Evolutionary conservation across 2,888 invertebrate genomes (phyloP).

Genomic region (Drosophila ustulata): DNA sequence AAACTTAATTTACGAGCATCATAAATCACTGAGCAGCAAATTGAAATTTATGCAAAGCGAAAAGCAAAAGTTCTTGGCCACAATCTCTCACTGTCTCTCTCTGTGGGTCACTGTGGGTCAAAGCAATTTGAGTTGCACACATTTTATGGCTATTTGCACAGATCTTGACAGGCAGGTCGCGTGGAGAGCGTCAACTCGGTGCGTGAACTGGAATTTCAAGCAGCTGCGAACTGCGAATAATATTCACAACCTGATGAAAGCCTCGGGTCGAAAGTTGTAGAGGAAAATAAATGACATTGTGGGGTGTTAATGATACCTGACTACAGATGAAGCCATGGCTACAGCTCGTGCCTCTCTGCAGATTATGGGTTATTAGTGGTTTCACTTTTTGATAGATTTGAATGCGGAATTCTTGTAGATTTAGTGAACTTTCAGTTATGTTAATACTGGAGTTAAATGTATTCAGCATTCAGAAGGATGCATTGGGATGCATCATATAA

Average conservation of each 20-base stretch:
- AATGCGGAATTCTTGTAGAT: constrained; percentile 22
- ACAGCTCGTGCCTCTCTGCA: constrained; percentile 36
- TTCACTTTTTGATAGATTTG: constrained; percentile 61
- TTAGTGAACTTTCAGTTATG: constrained; percentile 60
- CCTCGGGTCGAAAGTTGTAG: constrained; percentile 46
- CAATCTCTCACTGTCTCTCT: constrained; percentile 36
- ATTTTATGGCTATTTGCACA: constrained; percentile 65
- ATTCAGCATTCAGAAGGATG: constrained; percentile 54
- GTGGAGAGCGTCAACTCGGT: constrained; percentile 47
- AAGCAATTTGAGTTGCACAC: constrained; percentile 58
- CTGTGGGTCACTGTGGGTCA: constrained; percentile 59
- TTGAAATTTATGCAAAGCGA: constrained; percentile 40
- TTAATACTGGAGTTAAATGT: constrained; percentile 39
- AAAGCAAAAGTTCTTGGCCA: constrained; percentile 69
- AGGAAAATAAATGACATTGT: constrained; percentile 61
- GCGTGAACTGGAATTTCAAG: constrained; percentile 53
- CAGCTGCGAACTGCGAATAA: constrained; percentile 29
- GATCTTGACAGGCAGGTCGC: constrained; percentile 44
- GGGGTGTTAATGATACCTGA: constrained; percentile 59
- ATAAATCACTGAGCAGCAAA: constrained; percentile 65
- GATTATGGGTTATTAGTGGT: constrained; percentile 60
- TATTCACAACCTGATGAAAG: constrained; percentile 48
- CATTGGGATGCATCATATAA: constrained; percentile 47
- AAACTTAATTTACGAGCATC: constrained; percentile 50
- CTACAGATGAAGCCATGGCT: constrained; percentile 19